Percentiles rank a stretch among this genome's conserved stretches.
phyloP scores from a whole-genome alignment of 2,797 vertebrate genomes.

The Macrochelys suwanniensis region DNA sequence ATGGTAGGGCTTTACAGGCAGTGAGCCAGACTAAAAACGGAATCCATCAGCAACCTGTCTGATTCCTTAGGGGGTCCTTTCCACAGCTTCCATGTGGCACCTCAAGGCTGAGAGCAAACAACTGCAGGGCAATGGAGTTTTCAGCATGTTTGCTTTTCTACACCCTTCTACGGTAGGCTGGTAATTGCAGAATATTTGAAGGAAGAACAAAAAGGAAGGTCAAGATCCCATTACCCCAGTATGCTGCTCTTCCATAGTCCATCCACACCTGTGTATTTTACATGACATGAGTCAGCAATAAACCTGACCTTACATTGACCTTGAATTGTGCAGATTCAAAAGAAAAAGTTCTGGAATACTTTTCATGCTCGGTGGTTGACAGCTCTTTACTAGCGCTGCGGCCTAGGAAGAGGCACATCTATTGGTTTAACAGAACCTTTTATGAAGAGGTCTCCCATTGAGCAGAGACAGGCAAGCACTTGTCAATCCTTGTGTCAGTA shows the following conservation, averaged over 20 bases:
- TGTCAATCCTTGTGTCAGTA: background rate
- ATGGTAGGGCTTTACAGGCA: background rate
- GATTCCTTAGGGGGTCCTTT: background rate
- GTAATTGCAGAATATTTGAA: slow-evolving; percentile 47
- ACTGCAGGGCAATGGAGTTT: fast-evolving
- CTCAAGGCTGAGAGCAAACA: background rate
- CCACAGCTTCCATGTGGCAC: background rate
- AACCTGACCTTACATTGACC: background rate
- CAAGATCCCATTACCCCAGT: slow-evolving; percentile 28
- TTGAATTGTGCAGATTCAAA: background rate
- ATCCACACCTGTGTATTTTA: slow-evolving; percentile 1
- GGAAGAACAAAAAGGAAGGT: slow-evolving; percentile 58
- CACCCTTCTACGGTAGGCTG: background rate
- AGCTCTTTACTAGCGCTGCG: fast-evolving
- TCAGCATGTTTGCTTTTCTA: slow-evolving; percentile 28
- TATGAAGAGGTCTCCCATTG: background rate
- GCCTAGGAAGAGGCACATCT: background rate
- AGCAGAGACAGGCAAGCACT: background rate
- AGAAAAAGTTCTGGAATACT: fast-evolving
- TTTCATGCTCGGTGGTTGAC: fast-evolving
- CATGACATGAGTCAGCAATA: background rate
- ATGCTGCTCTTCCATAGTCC: background rate
- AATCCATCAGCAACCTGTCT: background rate
- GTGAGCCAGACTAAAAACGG: background rate
- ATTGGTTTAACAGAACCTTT: background rate